Evolutionary conservation across 2,888 invertebrate species (phyloP), one percentile per base, ranked within the genome.

Genomic region (Zaprionus obscuricornis): DNA sequence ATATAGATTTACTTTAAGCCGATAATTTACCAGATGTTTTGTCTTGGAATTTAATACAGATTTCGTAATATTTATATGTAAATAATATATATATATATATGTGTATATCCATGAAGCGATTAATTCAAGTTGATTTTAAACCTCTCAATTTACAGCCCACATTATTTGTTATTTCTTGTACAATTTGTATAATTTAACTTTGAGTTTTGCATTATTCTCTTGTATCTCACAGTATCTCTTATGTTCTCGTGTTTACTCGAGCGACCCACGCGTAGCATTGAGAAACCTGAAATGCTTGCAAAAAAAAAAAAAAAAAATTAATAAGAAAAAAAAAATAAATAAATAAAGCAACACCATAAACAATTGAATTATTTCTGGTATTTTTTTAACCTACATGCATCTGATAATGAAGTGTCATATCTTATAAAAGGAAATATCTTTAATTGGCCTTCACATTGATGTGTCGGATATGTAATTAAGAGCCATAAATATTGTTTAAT

Each of bases 401-500:
- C 42, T 47, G 58, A 37, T 33, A 49, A 36, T 58, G 51, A 29
- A 52, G 49, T 59, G 11, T 22, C 46, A 46, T 27, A 40, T 26
- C 34, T 24, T 24, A 24, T 8, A 24, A 6, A 8, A 24, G 8
- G 8, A 8, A 24, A 24, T 24, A 24, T 58, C 42, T 59, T 56
- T 63, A 62, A 69, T 60, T 77, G 70, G 58, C 74, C 70, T 58
- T 73, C 58, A 63, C 72, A 79, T 72, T 84, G 76, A 72, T 55
- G 43, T 64, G 76, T 26, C 58, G n/a, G n/a, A n/a, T n/a, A 52
- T 16, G 46, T 52, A 56, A 43, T 58, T 52, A 43, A 16, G 31
- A 37, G 22, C 27, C 40, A 64, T 63, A 56, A 42, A 57, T 52
- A 18, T 34, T 22, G 24, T 7, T 46, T 13, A 20, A 33, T 22